Evolutionary conservation across 1,140 invertebrate genomes (phyloP).

Genomic region (Drosophila ercepeae): DNA sequence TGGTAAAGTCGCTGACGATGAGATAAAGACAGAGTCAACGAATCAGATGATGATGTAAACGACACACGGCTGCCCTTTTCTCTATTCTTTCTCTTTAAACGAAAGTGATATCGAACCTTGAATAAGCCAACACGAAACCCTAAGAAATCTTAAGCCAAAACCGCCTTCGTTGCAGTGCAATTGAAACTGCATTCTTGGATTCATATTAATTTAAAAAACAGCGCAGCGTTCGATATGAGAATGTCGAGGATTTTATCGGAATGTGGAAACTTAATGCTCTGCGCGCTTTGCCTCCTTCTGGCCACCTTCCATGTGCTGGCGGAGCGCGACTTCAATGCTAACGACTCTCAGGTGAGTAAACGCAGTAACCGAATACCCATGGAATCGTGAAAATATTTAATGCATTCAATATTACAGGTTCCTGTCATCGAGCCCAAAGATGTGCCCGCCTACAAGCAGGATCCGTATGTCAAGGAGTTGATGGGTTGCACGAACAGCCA

Average conservation of each 20-base stretch:
- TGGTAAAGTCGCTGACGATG: constrained; percentile 14
- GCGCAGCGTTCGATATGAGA: constrained; percentile 42
- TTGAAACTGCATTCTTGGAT: constrained; percentile 51
- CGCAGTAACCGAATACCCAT: no score
- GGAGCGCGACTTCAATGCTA: constrained; percentile 79
- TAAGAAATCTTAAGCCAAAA: constrained; percentile 23
- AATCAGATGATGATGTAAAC: constrained; percentile 77
- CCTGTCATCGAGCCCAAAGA: constrained; percentile 76
- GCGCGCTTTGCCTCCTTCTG: constrained; percentile 2
- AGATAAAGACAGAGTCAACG: constrained; percentile 24
- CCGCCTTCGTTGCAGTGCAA: constrained; percentile 34
- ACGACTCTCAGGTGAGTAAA: constrained; percentile 79
- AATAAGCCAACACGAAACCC: constrained; percentile 32
- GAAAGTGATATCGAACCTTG: constrained; percentile 43
- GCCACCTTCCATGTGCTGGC: constrained; percentile 33
- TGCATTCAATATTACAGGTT: no score
- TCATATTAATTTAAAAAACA: constrained; percentile 8
- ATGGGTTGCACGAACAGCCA: constrained; percentile 74
- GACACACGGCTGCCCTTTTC: constrained; percentile 20
- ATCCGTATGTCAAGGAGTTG: constrained; percentile 76
- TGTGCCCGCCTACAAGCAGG: constrained; percentile 71
- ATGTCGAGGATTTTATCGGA: constrained; percentile 37
- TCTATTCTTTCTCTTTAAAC: constrained; percentile 24
- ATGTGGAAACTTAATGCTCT: constrained; percentile 35
- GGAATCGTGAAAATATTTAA: no score